Evolutionary conservation across 2,888 invertebrate genomes (phyloP), one percentile per base, ranked within the genome.

Genomic region (Actias luna): DNA sequence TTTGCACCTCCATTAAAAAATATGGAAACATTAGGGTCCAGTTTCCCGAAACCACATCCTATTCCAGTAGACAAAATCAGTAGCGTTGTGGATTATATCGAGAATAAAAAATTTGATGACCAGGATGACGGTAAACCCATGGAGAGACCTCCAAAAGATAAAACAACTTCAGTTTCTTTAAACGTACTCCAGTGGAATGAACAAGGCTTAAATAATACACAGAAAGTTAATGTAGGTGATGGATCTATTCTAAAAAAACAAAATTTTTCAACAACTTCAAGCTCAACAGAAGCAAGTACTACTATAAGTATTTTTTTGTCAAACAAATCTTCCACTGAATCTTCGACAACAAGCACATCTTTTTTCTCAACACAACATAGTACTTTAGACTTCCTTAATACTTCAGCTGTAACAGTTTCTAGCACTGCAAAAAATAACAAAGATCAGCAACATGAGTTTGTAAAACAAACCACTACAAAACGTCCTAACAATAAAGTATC

Each of bases 1-100:
- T 94, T 93, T 78, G 92, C 94, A 64, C 94, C 94, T 1, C 94
- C 94, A 50, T 82, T 93, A 8, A 93, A 94, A 69, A 93, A 94
- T 71, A 94, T 94, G 76, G 95, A 95, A 81, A 93, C 93, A 22
- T 84, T 95, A 64, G 95, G 95, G 1, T 91, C 93, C 0, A 93
- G 93, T 42, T 93, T 93, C 65, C 93, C 95, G 0, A 94, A 94
- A 75, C 94, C 95, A 12, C 95, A 95, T 82, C 95, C 95, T 8
- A 87, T 95, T 67, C 95, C 95, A 0, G 94, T 95, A 12, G 94
- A 94, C 75, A 94, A 94, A 88, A 94, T 95, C 66, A 87, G 93
- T 74, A 82, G 86, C 42, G 89, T 88, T 16, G 85, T 91, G 42
- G 88, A 91, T 78, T 82, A 75, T 12, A 65, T 79, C 60, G 73